Evolutionary conservation across 2,113 vertebrate genomes (phyloP), one percentile per base, ranked within the genome.

Genomic region (Tretioscincus oriximinensis): DNA sequence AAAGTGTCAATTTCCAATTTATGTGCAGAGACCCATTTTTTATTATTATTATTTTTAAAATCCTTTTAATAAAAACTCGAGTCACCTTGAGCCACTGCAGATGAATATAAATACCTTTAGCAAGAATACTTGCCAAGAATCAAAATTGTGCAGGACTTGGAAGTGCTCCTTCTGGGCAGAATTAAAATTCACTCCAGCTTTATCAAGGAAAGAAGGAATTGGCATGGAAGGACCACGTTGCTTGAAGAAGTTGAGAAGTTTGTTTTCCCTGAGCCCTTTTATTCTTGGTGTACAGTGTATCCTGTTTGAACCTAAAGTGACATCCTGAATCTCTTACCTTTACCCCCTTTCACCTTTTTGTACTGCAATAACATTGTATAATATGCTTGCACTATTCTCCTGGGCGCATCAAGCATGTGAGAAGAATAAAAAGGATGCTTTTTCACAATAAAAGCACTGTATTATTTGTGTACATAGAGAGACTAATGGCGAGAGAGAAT

Each of bases 341-440:
- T 29, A 31, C 26, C 18, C 7, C 9, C 5, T 45, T 12, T 65
- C 86, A 9, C 80, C 67, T 76, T 97, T 96, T 97, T 96, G 91
- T 96, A 96, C 94, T 95, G 96, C 96, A 95, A 93, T 96, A 95
- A 93, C 90, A 96, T 91, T 97, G 97, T 97, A 98, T 96, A 95
- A 96, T 95, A 97, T 94, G 97, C 97, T 97, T 98, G 96, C 97
- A 96, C 96, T 96, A 96, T 94, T 95, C 94, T 90, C 94, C 92
- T 79, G 87, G 87, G 92, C 93, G 91, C 89, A 91, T 84, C 80
- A 35, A 93, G 94, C 95, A 96, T 96, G 95, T 93, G 90, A 92
- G 92, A 93, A 84, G 92, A 92, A 82, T 79, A 78, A 80, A 87
- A 83, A 86, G 77, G 86, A 92, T 89, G 87, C 91, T 90, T 92